A percentile compares a stretch with the other conserved stretches of the same genome.
Evolutionary conservation across 2,888 invertebrate genomes (phyloP).

Genomic region (Patella pellucida): DNA sequence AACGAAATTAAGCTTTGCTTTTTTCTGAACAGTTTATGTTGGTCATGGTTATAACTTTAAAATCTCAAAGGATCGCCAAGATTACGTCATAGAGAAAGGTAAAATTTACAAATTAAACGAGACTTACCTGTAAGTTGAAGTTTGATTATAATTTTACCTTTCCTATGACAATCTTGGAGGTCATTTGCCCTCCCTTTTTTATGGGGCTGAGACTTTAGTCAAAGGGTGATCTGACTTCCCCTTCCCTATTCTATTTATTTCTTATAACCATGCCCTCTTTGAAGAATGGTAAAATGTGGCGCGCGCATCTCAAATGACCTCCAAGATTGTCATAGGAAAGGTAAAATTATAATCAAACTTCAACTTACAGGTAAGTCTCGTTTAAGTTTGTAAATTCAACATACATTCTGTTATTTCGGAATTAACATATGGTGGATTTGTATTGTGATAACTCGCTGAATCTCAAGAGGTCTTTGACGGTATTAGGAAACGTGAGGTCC

Average conservation of each 20-base stretch:
- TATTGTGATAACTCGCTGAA: no score
- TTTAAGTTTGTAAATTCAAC: no score
- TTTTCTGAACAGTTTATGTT: background rate
- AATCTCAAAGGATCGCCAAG: no score
- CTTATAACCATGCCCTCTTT: background rate
- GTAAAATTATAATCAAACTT: background rate
- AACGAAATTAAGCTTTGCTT: no score
- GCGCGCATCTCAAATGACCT: background rate
- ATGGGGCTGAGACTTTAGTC: no score
- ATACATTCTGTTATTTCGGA: no score
- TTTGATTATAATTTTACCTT: background rate
- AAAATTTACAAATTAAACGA: background rate
- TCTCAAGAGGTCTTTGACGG: no score
- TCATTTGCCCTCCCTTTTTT: background rate
- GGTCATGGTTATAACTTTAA: background rate
- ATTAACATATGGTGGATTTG: no score
- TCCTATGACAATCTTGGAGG: background rate
- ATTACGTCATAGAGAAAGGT: background rate
- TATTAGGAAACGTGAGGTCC: no score
- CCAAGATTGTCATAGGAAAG: background rate
- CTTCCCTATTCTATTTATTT: no score
- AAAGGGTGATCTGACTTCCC: no score
- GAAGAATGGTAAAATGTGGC: background rate
- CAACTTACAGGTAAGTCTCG: background rate
- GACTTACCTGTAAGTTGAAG: background rate